Evolutionary conservation across 2,888 invertebrate genomes (phyloP), one percentile per base, ranked within the genome.

Genomic region (Prionchulus punctatus): DNA sequence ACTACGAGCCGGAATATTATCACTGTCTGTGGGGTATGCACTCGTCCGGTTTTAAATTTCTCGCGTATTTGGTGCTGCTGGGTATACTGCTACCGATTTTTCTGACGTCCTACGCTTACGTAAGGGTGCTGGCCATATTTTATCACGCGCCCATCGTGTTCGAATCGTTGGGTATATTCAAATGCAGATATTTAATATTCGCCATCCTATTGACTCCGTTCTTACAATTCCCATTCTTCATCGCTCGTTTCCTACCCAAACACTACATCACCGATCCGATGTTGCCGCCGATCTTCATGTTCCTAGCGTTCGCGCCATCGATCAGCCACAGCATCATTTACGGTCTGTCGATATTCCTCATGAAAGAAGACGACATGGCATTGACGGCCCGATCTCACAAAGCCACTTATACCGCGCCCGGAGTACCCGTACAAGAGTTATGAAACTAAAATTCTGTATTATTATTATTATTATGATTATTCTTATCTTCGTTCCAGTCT

Each of bases 311-410:
- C 28, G 2, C n/a, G 28, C 49, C 50, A 47, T 30, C 43, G n/a
- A 1, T 57, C 21, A 28, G 30, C 25, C 12, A 45, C 36, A 31
- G 57, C n/a, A 18, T 47, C 23, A 26, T 69, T 30, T 69, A 70
- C 59, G 69, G 67, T 7, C 60, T 66, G 15, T 62, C 63, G 18
- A 61, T 69, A 12, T 65, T 67, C 54, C 63, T 68, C 43, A 70
- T 69, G 61, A 69, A 70, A 53, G 69, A 69, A 56, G 69, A 69
- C 57, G 69, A 69, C 59, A 69, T 69, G 66, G 66, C 67, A 12
- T 57, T 69, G 47, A 56, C 48, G 42, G 26, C 54, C 30, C 51
- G 56, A 3, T 55, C 56, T 2, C 54, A 54, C 43, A 54, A 54
- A 27, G 30, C 26, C 18, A 43, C 51, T 3, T 51, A 30, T 26